Evolutionary conservation across 2,888 invertebrate species (phyloP).

Genomic region (Chrysodeixis includens): DNA sequence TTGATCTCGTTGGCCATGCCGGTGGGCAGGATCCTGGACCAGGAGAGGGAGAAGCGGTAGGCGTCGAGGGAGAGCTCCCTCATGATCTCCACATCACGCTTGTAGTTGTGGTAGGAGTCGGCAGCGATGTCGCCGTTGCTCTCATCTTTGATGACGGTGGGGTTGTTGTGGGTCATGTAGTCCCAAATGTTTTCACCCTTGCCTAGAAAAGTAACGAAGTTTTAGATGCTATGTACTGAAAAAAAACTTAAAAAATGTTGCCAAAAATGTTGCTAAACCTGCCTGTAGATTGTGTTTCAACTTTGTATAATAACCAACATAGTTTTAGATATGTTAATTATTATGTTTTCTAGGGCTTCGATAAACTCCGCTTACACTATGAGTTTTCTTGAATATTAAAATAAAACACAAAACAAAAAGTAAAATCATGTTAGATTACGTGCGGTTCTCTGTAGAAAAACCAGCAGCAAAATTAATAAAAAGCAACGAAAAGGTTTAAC

Average conservation of each 20-base stretch:
- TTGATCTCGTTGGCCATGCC: constrained; percentile 87
- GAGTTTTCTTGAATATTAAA: too few species aligned
- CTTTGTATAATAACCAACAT: too few species aligned
- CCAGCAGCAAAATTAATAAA: neutral
- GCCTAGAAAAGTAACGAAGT: constrained; percentile 43
- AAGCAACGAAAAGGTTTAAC: neutral
- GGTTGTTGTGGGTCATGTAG: constrained; percentile 64
- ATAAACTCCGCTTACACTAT: too few species aligned
- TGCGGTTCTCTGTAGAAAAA: too few species aligned
- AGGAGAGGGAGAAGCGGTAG: constrained; percentile 89
- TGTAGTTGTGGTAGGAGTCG: constrained; percentile 89
- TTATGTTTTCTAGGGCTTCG: too few species aligned
- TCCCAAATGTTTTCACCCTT: constrained; percentile 74
- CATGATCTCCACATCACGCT: constrained; percentile 85
- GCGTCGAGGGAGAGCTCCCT: constrained; percentile 79
- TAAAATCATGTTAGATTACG: too few species aligned
- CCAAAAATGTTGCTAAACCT: too few species aligned
- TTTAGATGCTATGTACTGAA: too few species aligned
- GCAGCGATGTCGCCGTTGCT: constrained; percentile 89
- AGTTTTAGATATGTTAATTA: too few species aligned
- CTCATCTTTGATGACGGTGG: constrained; percentile 59
- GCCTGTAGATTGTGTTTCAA: too few species aligned
- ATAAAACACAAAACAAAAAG: too few species aligned
- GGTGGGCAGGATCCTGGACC: constrained; percentile 90
- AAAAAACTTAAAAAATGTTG: neutral